Evolutionary conservation across 2,888 invertebrate genomes (phyloP).

Genomic region (Drosophila multiciliata): DNA sequence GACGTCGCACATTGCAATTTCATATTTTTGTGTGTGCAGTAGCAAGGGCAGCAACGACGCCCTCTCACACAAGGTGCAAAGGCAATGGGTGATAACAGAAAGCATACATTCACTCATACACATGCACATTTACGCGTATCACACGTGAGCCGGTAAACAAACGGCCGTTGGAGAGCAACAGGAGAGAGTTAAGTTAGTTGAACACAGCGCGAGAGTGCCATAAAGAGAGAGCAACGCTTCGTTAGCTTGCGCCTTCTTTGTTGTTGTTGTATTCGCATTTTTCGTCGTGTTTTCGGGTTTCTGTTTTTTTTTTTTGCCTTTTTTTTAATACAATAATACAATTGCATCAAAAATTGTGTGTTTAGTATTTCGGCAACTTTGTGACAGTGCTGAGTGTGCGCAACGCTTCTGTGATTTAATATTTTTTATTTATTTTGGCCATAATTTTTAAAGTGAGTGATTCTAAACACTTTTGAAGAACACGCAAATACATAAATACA

Average conservation of each 20-base stretch:
- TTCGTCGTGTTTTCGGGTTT: constrained; percentile 57
- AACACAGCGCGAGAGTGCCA: constrained; percentile 36
- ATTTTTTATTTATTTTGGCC: constrained; percentile 19
- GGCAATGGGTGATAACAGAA: constrained; percentile 63
- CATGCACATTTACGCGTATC: constrained; percentile 25
- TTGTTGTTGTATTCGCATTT: constrained; percentile 41
- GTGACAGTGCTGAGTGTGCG: constrained; percentile 71
- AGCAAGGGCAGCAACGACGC: constrained; percentile 27
- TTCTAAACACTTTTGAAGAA: constrained; percentile 18
- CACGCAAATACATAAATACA: constrained; percentile 3
- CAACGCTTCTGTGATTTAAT: constrained; percentile 62
- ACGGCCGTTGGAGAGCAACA: constrained; percentile 27
- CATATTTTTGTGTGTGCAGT: constrained; percentile 49
- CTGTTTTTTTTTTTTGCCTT: constrained; percentile 30
- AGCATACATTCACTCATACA: constrained; percentile 7
- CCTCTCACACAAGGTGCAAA: constrained; percentile 56
- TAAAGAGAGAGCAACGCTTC: constrained; percentile 58
- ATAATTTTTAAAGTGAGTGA: constrained; percentile 42
- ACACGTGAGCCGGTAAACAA: constrained; percentile 73
- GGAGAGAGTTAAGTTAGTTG: constrained; percentile 3
- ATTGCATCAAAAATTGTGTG: constrained; percentile 77
- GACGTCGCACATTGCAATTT: constrained; percentile 68
- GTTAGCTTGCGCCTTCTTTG: constrained; percentile 45
- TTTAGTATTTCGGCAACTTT: constrained; percentile 79
- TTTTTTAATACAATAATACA: constrained; percentile 62